Base-by-base conservation (phyloP, 2,888 invertebrate genomes). In the Galeopsomyia nigrocyanea region DNA sequence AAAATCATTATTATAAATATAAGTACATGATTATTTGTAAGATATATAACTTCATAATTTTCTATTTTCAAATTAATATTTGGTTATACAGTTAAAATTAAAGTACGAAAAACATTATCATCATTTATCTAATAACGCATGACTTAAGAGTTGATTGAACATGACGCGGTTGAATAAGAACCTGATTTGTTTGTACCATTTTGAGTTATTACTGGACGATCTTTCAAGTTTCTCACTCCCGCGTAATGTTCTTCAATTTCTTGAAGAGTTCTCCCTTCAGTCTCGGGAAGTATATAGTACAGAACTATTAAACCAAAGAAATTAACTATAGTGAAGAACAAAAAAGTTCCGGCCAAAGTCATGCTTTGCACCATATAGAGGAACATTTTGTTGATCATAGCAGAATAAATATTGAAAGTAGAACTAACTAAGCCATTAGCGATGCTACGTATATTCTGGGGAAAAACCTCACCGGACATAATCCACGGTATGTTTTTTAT, bases 401-500 rank as follows among this genome's bases (percentile, higher is more conserved):
- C 72, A 1, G 64, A 26, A 21, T 47, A 58, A 14, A 68, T 3
- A 21, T 63, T 58, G 19, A 55, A 68, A 7, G 49, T 53, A 2
- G 68, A 50, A 10, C 63, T 50, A 6, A 55, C 68, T 3, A 72
- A 10, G 16, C 72, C 68, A 10, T 50, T 22, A 0, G 49, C 63
- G 2, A 63, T n/a, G 3, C 58, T 56, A 13, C 72, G 68, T 6
- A 64, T 61, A 9, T 64, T 57, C 0, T n/a, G n/a, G 1, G 68
- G 68, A 21, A 72, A 72, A 6, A 72, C 49, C 17, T 72, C 68
- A 14, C 72, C 60, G 0, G 63, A 31, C 0, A 72, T 17, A 3
- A 68, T 55, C 64, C 72, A 72, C 13, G 72, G 72, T 1, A 62
- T 64, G 1, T 19, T 50, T 39, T 51, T 62, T n/a, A 68, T 68